Percentiles rank a stretch among this genome's conserved stretches.
Conservation (phyloP, 1,140 invertebrate genomes). For the Branchinecta lindahli region DNA sequence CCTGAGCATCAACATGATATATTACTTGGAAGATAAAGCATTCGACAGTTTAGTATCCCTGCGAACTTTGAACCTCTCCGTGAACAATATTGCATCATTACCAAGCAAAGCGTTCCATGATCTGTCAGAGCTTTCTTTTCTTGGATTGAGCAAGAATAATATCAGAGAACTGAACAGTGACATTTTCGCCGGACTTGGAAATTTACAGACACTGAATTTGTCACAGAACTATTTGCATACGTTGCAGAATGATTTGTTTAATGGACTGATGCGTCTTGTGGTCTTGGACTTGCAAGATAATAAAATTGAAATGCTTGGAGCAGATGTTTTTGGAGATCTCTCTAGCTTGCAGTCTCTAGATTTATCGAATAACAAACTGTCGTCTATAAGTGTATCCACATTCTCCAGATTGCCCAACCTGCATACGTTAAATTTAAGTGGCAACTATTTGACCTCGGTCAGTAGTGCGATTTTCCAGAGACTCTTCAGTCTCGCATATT, state of each 20-base stretch:
- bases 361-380: slow-evolving; percentile 56
- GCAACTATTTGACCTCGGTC: slow-evolving; percentile 51
- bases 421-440: slow-evolving; percentile 52
- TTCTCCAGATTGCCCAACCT: slow-evolving; percentile 57
- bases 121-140: slow-evolving; percentile 45
- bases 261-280: slow-evolving; percentile 49
- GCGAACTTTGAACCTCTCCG: slow-evolving; percentile 54
- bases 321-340: slow-evolving; percentile 53
- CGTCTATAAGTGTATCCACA: slow-evolving; percentile 49
- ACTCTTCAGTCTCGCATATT: slow-evolving; percentile 49
- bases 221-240: slow-evolving; percentile 58
- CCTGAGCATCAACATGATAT: slow-evolving; percentile 55
- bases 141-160: slow-evolving; percentile 64
- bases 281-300: slow-evolving; percentile 60
- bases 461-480: slow-evolving; percentile 52
- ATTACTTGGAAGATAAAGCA: slow-evolving; percentile 49
- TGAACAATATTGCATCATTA: slow-evolving; percentile 52
- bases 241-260: slow-evolving; percentile 57
- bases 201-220: slow-evolving; percentile 58
- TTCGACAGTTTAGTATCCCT: slow-evolving; percentile 47
- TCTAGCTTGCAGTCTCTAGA: slow-evolving; percentile 57
- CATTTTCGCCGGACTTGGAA: slow-evolving; percentile 52
- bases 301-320: slow-evolving; percentile 48
- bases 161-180: slow-evolving; percentile 55
- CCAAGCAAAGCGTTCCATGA: slow-evolving; percentile 55